Evolutionary conservation across 2,113 vertebrate genomes (phyloP).

Genomic region (Cryptotis parvus): DNA sequence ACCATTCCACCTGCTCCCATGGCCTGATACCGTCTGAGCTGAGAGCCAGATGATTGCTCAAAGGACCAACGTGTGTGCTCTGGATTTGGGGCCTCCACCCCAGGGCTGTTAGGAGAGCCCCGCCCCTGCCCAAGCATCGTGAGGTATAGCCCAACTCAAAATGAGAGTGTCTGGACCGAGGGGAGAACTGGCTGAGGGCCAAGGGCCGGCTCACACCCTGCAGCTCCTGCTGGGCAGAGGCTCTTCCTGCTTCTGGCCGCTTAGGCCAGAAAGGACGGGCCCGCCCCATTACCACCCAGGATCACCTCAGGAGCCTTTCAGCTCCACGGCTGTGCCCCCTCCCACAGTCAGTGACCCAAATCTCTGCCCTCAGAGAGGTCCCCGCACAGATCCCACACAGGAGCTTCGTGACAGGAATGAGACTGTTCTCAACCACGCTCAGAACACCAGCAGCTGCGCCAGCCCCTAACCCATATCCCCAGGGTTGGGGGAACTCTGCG

Average conservation of each 20-base stretch:
- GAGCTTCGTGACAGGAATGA: not conserved
- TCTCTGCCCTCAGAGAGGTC: not conserved
- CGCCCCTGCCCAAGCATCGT: too few relatives aligned
- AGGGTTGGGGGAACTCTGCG: not conserved
- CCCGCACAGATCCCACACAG: not conserved
- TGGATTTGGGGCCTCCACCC: too few relatives aligned
- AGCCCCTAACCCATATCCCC: not conserved
- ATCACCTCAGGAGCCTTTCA: not conserved
- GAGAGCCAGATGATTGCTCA: not conserved
- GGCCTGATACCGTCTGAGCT: not conserved
- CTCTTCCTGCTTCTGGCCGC: not conserved
- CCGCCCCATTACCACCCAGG: not conserved
- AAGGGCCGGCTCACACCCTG: not conserved
- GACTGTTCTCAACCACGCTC: not conserved
- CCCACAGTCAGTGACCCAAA: constrained; percentile 46
- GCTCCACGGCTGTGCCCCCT: not conserved
- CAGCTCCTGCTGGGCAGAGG: not conserved
- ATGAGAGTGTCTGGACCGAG: too few relatives aligned
- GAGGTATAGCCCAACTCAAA: too few relatives aligned
- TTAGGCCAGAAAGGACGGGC: not conserved
- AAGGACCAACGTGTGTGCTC: too few relatives aligned
- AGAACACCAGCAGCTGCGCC: not conserved
- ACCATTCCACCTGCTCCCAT: not conserved
- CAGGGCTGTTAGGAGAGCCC: too few relatives aligned
- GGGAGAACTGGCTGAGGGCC: too few relatives aligned